Evolutionary conservation across 2,888 invertebrate species (phyloP), one percentile per base, ranked within the genome.

Genomic region (Chrysopilus asiliformis): DNA sequence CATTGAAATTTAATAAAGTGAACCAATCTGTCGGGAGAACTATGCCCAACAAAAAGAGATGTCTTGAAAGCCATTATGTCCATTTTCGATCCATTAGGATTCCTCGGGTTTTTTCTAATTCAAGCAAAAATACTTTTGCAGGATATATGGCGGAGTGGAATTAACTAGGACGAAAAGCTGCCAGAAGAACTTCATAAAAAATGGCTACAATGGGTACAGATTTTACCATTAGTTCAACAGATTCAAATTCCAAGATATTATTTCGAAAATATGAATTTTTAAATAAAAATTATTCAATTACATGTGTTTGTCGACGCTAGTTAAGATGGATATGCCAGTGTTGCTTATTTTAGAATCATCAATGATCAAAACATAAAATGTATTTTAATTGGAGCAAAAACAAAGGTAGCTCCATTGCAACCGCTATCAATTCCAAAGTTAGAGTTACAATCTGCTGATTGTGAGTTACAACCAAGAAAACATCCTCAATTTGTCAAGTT

Each of bases 241-340:
- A 22, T 43, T 8, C 27, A 16, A n/a, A 34, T 45, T 14, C 34
- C 42, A 25, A 37, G 45, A 5, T 43, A 36, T 15, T 43, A 43
- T 31, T 13, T 12, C 26, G 2, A 14, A 26, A 14, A 13, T 13
- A 14, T 3, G 14, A 13, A 12, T 14, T 13, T 14, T 13, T 13
- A 26, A 26, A 12, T 13, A 13, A 3, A 12, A 14, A 13, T 10
- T n/a, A 34, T 34, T 25, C 22, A 35, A 16, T 14, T 35, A 9
- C 35, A 35, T 16, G 27, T 35, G 2, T 35, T 35, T 14, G 25
- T 25, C 9, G 35, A 35, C 18, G 35, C 35, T 12, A 26, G 26
- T 10, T 12, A 26, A 14, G 12, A 12, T 14, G 26, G 13, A 14
- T 26, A 26, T 28, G 35, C 35, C 7, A 17, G 28, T 4, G 35